Evolutionary conservation across 2,888 invertebrate genomes (phyloP).

Genomic region (Lamproptera curius): DNA sequence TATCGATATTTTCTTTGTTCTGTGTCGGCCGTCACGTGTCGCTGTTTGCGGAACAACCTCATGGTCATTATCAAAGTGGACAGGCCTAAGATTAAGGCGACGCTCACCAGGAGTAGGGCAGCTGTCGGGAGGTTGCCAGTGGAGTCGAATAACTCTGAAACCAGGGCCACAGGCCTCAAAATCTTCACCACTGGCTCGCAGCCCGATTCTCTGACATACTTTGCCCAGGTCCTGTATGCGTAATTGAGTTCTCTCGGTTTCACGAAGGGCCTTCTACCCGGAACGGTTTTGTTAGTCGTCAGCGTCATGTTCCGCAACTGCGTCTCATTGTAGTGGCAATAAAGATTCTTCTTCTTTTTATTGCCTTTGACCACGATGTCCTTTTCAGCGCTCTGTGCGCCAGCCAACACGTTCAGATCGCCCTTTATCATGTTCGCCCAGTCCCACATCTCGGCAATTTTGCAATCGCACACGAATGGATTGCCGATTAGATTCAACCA

Average conservation of each 20-base stretch:
- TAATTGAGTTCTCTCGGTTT: conserved; percentile 78
- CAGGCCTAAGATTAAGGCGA: conserved; percentile 49
- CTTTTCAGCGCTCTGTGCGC: conserved; percentile 80
- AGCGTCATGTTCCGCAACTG: conserved; percentile 70
- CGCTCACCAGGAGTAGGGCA: conserved; percentile 50
- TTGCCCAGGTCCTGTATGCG: conserved; percentile 84
- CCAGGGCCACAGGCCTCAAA: conserved; percentile 59
- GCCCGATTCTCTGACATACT: conserved; percentile 82
- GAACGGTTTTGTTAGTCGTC: conserved; percentile 68
- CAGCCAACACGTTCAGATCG: conserved; percentile 80
- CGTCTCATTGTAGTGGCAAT: conserved; percentile 80
- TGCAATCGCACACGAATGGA: conserved; percentile 84
- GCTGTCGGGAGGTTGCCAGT: conserved; percentile 36
- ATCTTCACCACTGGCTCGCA: conserved; percentile 77
- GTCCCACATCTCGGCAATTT: conserved; percentile 84
- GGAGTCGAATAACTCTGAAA: conserved; percentile 42
- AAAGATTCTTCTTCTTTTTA: conserved; percentile 81
- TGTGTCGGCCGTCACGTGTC: conserved; percentile 38
- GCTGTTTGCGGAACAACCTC: conserved; percentile 46
- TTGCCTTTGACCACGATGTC: conserved; percentile 80
- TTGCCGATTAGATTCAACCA: conserved; percentile 82
- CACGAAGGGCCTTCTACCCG: conserved; percentile 75
- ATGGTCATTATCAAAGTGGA: conserved; percentile 59
- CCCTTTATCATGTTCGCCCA: conserved; percentile 83
- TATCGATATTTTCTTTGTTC: conserved; percentile 60